These are phyloP conservation scores for Glossophaga mutica DNA, from an alignment of 2,797 vertebrate genomes.

Conservation along the genomic window DNA sequence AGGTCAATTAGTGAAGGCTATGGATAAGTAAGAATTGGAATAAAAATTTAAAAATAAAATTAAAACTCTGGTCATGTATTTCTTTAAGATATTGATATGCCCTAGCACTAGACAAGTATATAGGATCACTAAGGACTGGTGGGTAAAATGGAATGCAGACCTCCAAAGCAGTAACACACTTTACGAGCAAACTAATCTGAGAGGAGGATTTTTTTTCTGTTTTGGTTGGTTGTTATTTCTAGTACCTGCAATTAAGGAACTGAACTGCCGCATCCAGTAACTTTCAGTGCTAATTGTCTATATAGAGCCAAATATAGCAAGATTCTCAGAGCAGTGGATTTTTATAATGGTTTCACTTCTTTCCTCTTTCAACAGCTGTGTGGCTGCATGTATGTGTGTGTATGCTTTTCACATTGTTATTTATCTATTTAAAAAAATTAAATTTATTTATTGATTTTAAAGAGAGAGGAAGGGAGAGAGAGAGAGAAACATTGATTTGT, in stretches of 20 bases:
- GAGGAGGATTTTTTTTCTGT: neutral
- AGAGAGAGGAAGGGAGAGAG: neutral
- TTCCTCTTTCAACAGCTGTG: slow-evolving; percentile 33
- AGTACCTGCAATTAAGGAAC: slow-evolving; percentile 42
- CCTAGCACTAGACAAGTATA: no score
- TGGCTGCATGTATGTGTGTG: neutral
- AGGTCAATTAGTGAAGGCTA: neutral
- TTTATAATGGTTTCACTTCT: neutral
- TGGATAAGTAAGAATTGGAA: neutral
- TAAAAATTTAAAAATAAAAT: slow-evolving; percentile 14
- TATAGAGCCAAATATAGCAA: slow-evolving; percentile 50
- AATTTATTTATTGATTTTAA: neutral
- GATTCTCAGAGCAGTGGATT: slow-evolving; percentile 16
- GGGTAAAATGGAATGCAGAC: neutral
- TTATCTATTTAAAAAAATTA: neutral
- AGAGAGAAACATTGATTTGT: neutral
- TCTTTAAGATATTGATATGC: neutral
- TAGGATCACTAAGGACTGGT: neutral
- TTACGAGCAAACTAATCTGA: neutral
- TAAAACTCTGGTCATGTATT: neutral
- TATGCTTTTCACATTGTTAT: neutral
- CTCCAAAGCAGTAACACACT: neutral
- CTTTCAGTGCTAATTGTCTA: slow-evolving; percentile 36
- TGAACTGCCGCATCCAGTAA: slow-evolving; percentile 37
- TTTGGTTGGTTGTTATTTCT: slow-evolving; percentile 39